phyloP scores from a whole-genome alignment of 1,140 invertebrate species.

The Drosophila lacteicornis region DNA sequence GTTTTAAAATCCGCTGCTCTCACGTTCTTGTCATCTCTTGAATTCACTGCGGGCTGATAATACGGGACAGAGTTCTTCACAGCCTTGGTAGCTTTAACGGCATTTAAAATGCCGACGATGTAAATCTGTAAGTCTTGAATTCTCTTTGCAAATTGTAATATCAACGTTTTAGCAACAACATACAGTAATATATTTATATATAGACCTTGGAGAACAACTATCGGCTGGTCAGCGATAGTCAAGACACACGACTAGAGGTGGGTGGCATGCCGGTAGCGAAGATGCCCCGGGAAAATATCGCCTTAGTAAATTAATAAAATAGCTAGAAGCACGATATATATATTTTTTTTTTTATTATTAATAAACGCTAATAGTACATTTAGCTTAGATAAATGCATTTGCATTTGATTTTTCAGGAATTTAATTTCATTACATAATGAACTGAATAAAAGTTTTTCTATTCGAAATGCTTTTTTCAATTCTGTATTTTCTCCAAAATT shows the following conservation, averaged over 20 bases:
- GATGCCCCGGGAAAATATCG: not conserved
- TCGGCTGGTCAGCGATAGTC: not conserved
- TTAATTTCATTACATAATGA: too few relatives aligned
- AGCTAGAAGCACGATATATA: not conserved
- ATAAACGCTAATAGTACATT: too few relatives aligned
- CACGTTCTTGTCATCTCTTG: constrained; percentile 19
- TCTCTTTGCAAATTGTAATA: constrained; percentile 1
- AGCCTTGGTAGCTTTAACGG: not conserved
- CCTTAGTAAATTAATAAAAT: not conserved
- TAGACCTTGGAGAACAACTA: constrained; percentile 6
- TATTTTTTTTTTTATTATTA: too few relatives aligned
- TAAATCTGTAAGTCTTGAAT: not conserved
- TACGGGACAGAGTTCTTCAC: not conserved
- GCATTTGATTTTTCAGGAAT: too few relatives aligned
- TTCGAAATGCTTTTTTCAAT: too few relatives aligned
- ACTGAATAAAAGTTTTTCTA: too few relatives aligned
- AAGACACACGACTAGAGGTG: not conserved
- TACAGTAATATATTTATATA: too few relatives aligned
- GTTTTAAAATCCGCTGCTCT: constrained; percentile 9
- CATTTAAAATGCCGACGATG: constrained; percentile 1
- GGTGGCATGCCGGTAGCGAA: not conserved
- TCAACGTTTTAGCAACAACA: not conserved
- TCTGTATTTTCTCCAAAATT: too few relatives aligned
- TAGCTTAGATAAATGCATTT: too few relatives aligned
- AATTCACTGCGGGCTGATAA: not conserved